Base-by-base conservation (phyloP, 1,140 invertebrate species). In the Centruroides sculpturatus region DNA sequence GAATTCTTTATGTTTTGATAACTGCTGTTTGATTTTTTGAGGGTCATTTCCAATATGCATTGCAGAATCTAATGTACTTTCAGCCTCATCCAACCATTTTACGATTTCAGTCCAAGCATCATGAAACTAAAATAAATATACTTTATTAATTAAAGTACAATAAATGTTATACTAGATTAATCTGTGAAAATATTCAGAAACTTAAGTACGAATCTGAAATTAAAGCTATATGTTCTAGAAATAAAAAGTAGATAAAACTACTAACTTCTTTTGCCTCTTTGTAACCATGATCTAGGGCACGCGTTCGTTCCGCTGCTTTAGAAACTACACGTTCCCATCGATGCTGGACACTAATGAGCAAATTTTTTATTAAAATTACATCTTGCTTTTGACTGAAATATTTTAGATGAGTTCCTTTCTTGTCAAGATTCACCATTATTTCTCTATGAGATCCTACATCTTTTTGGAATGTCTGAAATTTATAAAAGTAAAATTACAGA, bases 341-440 rank as follows among this genome's bases (percentile, higher is more conserved):
- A 75, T 98, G 92, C 71, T 98, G 93, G 3, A 98, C 91, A 61
- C 92, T 96, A 6, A 97, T 87, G 12, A 99, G 78, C 34, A 98
- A 76, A 75, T 99, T 99, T 77, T 98, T 98, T 67, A 99, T 98
- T 4, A 98, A 79, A 67, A 98, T 96, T 0, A 97, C 93, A 71
- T 99, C 96, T 72, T 98, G 95, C 74, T 98, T 98, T 75, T 98
- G 95, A 69, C 92, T 97, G 79, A 96, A 97, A 75, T 97, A 98
- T 72, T 98, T 97, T 9, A 97, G 78, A 73, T 98, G 92, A 0
- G 92, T 97, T 64, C 92, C 93, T 73, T 95, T 95, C 75, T 96
- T 97, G 74, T 98, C 93, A 62, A 99, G 77, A 67, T 92, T 86
- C 0, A 96, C 75, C 92, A 98, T 95, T 0, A 85, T 85, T 75